Evolutionary conservation across 2,888 invertebrate species (phyloP).

Genomic region (Eilema griseolum): DNA sequence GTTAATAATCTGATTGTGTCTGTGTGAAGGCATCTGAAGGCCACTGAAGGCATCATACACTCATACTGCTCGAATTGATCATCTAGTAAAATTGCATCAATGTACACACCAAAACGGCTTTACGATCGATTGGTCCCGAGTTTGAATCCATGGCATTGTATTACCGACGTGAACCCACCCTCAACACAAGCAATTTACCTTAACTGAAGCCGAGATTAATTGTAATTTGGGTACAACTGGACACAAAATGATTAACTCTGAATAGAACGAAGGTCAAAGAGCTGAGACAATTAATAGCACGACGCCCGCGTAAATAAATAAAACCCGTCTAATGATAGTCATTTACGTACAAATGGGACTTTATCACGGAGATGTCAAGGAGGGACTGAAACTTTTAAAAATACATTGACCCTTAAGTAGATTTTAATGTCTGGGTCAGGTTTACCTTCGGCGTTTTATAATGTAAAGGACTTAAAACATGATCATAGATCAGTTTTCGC

Average conservation of each 20-base stretch:
- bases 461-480: neutral
- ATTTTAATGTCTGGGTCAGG: neutral
- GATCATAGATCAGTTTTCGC: neutral
- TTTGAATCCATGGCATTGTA: too few species aligned
- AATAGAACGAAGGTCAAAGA: slow-evolving; percentile 38
- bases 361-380: slow-evolving; percentile 34
- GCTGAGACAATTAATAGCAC: slow-evolving; percentile 31
- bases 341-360: slow-evolving; percentile 38
- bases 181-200: neutral
- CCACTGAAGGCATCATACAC: slow-evolving; percentile 25
- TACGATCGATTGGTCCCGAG: too few species aligned
- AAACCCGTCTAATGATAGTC: slow-evolving; percentile 29
- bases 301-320: slow-evolving; percentile 30
- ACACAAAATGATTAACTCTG: slow-evolving; percentile 15
- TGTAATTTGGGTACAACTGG: neutral
- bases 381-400: neutral
- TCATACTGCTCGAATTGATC: too few species aligned
- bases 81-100: too few species aligned
- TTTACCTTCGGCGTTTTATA: slow-evolving; percentile 10
- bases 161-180: too few species aligned
- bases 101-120: too few species aligned
- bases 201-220: neutral
- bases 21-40: too few species aligned
- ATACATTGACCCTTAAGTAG: neutral
- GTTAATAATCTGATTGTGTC: slow-evolving; percentile 28